Percentiles rank a stretch among this genome's conserved stretches.
These are phyloP conservation scores for Gallinago jamesoni DNA, from an alignment of 2,113 vertebrate species.

Conservation along the genomic window DNA sequence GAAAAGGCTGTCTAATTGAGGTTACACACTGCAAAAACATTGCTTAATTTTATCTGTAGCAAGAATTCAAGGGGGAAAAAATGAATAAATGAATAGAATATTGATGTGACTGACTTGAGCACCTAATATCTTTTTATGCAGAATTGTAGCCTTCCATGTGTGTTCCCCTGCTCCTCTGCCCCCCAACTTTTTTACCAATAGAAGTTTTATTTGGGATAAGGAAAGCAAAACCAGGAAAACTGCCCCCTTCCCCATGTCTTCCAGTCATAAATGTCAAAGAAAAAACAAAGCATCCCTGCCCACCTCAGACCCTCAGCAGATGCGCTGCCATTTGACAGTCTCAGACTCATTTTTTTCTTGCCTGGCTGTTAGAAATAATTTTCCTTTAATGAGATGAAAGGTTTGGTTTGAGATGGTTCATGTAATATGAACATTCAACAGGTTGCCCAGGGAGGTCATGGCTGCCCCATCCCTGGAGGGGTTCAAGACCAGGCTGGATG, in stretches of 20 bases:
- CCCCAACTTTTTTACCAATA: neutral
- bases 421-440: neutral
- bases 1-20: neutral
- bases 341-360: neutral
- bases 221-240: neutral
- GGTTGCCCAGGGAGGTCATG: too few species aligned
- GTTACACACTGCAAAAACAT: neutral
- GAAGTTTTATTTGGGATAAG: neutral
- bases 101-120: neutral
- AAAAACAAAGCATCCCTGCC: neutral
- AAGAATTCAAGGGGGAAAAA: neutral
- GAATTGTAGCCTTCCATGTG: neutral
- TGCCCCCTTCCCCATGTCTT: neutral
- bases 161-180: rapidly evolving
- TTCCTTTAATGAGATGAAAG: neutral
- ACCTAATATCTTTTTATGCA: neutral
- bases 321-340: neutral
- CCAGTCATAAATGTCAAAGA: neutral
- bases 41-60: neutral
- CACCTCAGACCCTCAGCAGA: neutral
- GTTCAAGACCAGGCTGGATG: too few species aligned
- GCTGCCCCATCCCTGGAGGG: too few species aligned
- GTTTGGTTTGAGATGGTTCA: neutral
- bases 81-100: neutral
- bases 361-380: neutral